Percentiles rank a stretch among this genome's conserved stretches.
These are phyloP conservation scores for Sebastes baramenuke DNA, from an alignment of 2,797 vertebrate genomes.

Conservation along the genomic window DNA sequence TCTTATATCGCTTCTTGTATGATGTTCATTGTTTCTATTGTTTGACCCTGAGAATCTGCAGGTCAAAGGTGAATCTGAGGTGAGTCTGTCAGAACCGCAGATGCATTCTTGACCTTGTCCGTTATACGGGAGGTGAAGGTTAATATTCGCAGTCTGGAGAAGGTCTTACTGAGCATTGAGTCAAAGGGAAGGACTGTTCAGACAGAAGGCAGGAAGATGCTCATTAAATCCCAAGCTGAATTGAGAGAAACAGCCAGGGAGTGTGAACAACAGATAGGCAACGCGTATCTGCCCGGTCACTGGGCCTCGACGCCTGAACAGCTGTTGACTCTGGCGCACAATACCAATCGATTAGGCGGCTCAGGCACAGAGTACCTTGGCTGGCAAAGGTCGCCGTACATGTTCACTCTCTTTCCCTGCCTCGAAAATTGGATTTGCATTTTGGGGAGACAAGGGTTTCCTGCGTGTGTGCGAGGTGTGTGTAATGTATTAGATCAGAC, in stretches of 20 bases:
- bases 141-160: background rate
- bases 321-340: conserved; percentile 44
- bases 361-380: background rate
- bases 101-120: background rate
- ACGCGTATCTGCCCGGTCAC: conserved; percentile 13
- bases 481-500: conserved; percentile 48
- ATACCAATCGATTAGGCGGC: conserved; percentile 62
- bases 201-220: conserved; percentile 27
- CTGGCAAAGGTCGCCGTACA: conserved; percentile 48
- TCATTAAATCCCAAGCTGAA: conserved; percentile 33
- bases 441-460: conserved; percentile 49
- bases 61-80: background rate
- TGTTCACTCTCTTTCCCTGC: conserved; percentile 28
- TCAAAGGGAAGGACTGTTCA: background rate
- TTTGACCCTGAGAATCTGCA: background rate
- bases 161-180: background rate
- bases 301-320: conserved; percentile 37
- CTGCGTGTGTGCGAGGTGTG: conserved; percentile 39
- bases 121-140: background rate
- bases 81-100: background rate
- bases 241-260: conserved; percentile 11
- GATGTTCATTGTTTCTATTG: background rate
- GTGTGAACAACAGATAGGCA: conserved; percentile 11
- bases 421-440: conserved; percentile 62
- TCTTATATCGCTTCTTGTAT: background rate